These are phyloP conservation scores for Esox niger DNA, from an alignment of 2,113 vertebrate species.

Conservation along the genomic window DNA sequence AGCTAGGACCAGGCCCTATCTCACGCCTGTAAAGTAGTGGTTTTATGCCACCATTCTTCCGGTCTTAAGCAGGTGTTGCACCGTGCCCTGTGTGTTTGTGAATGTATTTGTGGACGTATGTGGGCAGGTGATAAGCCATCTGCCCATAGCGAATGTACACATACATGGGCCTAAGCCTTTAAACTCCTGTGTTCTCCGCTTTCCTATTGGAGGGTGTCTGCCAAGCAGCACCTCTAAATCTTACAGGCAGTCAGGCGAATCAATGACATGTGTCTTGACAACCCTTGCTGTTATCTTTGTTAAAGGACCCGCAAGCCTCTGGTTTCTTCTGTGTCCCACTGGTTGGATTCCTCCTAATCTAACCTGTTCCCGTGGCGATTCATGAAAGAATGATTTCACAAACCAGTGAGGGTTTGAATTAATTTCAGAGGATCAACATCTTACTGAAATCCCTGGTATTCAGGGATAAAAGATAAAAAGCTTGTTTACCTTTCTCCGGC, in stretches of 20 bases:
- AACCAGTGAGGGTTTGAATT: too few relatives aligned
- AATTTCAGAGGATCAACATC: too few relatives aligned
- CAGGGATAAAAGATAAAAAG: too few relatives aligned
- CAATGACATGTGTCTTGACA: constrained; percentile 46
- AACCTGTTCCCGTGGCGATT: background rate
- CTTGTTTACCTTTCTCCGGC: too few relatives aligned
- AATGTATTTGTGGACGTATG: background rate
- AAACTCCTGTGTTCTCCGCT: constrained; percentile 59
- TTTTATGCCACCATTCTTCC: constrained; percentile 22
- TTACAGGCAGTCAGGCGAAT: constrained; percentile 30
- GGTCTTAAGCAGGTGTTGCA: background rate
- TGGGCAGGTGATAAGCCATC: constrained; percentile 11
- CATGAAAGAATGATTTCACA: too few relatives aligned
- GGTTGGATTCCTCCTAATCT: background rate
- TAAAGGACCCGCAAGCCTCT: background rate
- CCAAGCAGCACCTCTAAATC: constrained; percentile 58
- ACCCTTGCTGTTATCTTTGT: constrained; percentile 33
- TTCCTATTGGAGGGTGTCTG: constrained; percentile 60
- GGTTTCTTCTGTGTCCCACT: background rate
- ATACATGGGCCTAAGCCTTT: constrained; percentile 41
- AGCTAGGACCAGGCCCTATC: constrained; percentile 17
- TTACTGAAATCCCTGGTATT: too few relatives aligned
- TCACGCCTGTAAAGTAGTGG: constrained; percentile 13
- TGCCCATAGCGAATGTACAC: constrained; percentile 14
- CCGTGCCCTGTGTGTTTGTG: constrained; percentile 6